Base-by-base conservation (phyloP, 2,888 invertebrate genomes). In the Coenonympha arcania region DNA sequence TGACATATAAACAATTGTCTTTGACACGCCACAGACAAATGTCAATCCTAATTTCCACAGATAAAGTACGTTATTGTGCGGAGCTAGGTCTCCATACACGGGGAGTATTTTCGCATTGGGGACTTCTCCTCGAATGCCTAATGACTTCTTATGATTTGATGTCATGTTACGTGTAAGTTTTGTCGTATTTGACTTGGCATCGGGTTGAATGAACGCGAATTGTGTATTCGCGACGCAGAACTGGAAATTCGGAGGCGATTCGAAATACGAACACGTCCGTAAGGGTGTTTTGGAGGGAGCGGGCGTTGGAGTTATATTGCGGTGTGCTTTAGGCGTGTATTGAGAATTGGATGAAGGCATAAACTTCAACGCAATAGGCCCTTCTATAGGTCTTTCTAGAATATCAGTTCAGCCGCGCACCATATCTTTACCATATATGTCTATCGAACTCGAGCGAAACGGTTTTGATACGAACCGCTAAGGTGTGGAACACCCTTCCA, bases 141-240 rank as follows among this genome's bases (percentile, higher is more conserved):
- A 85, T 82, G 85, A 85, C 82, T 83, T 83, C 79, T 84, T 82
- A 83, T 83, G 83, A 82, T 82, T 79, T 79, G 76, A 77, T 79
- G 84, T 80, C 82, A 77, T 76, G 76, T 81, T 76, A 75, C 71
- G 76, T 73, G 69, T 72, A 72, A 68, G 75, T 74, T 72, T 77
- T 63, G 64, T 65, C 67, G 73, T 75, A 71, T 78, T 78, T 77
- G 76, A 76, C 69, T 73, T 50, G 37, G 43, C 44, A 30, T 68
- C 63, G 66, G 66, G 75, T 70, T 67, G 66, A 59, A 65, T 53
- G 60, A 57, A 58, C 56, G 55, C 54, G 61, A 64, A 68, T 68
- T 75, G 54, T 57, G 62, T 61, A 62, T 66, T 62, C 62, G 61
- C 37, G 48, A 50, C 59, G 58, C 57, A 63, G 59, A 63, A 60